These are phyloP conservation scores for Campylorhamphus procurvoides DNA, from an alignment of 2,113 vertebrate species.

Conservation along the genomic window DNA sequence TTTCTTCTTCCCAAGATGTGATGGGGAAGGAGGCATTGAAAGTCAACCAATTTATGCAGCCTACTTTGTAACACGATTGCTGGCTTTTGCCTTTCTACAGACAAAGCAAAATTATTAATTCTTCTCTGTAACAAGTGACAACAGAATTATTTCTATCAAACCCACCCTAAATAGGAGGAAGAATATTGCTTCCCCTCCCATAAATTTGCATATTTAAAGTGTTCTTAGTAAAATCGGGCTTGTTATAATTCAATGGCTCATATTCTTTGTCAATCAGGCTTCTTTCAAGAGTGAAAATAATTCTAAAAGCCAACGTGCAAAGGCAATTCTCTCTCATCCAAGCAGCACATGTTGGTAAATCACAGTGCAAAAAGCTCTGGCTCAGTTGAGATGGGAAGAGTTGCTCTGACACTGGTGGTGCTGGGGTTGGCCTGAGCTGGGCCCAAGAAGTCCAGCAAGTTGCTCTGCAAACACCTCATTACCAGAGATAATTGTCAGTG, in stretches of 20 bases:
- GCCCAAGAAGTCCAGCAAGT: neutral
- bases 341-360: neutral
- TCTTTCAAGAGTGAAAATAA: constrained; percentile 38
- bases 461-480: neutral
- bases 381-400: neutral
- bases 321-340: neutral
- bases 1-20: neutral
- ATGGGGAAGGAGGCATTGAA: neutral
- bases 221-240: neutral
- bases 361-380: neutral
- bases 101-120: constrained; percentile 45
- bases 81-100: constrained; percentile 37
- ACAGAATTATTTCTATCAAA: constrained; percentile 41
- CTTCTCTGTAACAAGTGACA: constrained; percentile 18
- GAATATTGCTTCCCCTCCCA: constrained; percentile 13
- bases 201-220: constrained; percentile 34
- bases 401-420: neutral
- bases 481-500: neutral
- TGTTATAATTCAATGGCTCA: neutral
- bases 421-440: neutral
- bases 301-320: constrained; percentile 19
- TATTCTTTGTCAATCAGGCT: constrained; percentile 18
- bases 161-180: neutral
- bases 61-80: constrained; percentile 16
- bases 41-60: constrained; percentile 14